Percentiles rank a stretch among this genome's conserved stretches.
phyloP scores from a whole-genome alignment of 1,140 invertebrate genomes.

The Rhagoletis pomonella region DNA sequence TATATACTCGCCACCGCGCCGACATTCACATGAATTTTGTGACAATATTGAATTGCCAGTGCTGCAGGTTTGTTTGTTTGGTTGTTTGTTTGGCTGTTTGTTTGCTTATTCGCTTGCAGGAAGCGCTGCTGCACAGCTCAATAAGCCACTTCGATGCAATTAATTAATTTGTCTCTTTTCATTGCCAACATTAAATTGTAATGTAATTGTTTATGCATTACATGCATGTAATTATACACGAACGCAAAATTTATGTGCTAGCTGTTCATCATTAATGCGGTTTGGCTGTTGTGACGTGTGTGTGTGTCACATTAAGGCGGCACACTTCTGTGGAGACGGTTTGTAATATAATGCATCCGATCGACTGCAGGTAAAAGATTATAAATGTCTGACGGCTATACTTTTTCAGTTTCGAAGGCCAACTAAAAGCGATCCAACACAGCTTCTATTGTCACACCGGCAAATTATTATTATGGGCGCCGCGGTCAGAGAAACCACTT shows the following conservation, averaged over 20 bases:
- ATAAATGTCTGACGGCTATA: too few species aligned
- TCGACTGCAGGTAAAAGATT: too few species aligned
- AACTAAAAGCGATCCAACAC: too few species aligned
- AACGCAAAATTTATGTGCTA: not conserved
- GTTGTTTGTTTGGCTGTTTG: not conserved
- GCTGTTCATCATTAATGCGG: not conserved
- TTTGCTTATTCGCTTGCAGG: not conserved
- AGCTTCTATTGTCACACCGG: too few species aligned
- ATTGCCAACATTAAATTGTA: conserved; percentile 35
- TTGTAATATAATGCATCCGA: too few species aligned
- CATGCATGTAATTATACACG: conserved; percentile 10
- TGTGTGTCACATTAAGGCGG: not conserved
- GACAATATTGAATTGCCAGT: not conserved
- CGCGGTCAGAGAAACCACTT: too few species aligned
- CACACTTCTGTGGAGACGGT: not conserved
- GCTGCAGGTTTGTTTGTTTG: not conserved
- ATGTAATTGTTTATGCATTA: conserved; percentile 49
- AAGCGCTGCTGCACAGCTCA: not conserved
- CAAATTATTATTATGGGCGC: too few species aligned
- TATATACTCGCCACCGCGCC: not conserved
- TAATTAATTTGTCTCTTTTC: conserved; percentile 45
- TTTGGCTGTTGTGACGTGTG: not conserved
- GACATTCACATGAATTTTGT: not conserved
- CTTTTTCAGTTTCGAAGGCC: too few species aligned
- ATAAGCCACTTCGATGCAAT: not conserved